phyloP scores from a whole-genome alignment of 92 coral and sea anemone species.

The Porites evermanni region DNA sequence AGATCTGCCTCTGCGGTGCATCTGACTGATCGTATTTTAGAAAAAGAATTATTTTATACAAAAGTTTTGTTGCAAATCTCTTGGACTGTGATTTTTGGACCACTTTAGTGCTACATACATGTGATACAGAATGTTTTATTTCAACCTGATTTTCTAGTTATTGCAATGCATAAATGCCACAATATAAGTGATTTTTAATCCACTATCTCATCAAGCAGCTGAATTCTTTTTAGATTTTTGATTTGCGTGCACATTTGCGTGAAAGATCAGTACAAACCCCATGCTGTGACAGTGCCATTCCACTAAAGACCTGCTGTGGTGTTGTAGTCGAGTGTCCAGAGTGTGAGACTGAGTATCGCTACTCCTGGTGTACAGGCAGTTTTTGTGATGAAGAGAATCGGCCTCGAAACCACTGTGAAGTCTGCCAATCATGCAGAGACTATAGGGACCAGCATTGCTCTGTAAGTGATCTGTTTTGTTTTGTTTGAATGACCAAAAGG shows the following conservation, averaged over 20 bases:
- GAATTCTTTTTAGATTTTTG: constrained; percentile 29
- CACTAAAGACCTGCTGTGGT: constrained; percentile 48
- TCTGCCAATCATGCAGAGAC: constrained; percentile 77
- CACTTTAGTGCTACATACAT: too few species aligned
- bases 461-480: constrained; percentile 3
- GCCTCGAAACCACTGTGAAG: constrained; percentile 77
- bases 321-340: constrained; percentile 66
- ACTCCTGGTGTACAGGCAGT: constrained; percentile 67
- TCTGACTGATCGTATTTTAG: too few species aligned
- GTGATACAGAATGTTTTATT: too few species aligned
- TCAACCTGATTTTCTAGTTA: too few species aligned
- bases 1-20: too few species aligned
- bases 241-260: constrained; percentile 52
- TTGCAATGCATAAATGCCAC: too few species aligned
- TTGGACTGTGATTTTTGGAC: too few species aligned
- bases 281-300: constrained; percentile 61
- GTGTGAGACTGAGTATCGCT: constrained; percentile 61
- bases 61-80: too few species aligned
- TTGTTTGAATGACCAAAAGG: not conserved
- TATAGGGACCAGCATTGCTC: constrained; percentile 78
- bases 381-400: constrained; percentile 73
- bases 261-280: constrained; percentile 52
- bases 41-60: too few species aligned
- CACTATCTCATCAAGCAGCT: not conserved
- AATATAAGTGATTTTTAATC: too few species aligned